These are phyloP conservation scores for Polypterus senegalus DNA, from an alignment of 2,113 vertebrate genomes.

Conservation along the genomic window DNA sequence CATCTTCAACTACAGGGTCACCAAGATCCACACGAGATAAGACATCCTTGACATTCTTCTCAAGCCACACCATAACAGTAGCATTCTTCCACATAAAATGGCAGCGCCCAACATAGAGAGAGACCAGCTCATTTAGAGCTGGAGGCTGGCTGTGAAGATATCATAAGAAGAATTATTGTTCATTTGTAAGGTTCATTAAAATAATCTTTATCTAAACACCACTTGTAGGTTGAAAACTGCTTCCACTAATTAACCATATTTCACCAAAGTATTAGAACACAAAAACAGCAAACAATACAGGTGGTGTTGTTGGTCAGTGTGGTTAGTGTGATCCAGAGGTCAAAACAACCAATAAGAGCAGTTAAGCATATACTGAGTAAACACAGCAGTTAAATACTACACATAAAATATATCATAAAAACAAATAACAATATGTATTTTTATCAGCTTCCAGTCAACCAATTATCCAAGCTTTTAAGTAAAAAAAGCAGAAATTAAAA, in stretches of 20 bases:
- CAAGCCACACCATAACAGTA: slow-evolving; percentile 75
- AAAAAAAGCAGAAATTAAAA: no score
- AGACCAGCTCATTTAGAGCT: slow-evolving; percentile 70
- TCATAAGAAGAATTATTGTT: background rate
- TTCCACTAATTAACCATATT: background rate
- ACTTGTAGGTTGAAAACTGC: background rate
- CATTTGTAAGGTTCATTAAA: background rate
- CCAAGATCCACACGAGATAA: slow-evolving; percentile 57
- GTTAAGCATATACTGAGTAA: no score
- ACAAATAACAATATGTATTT: no score
- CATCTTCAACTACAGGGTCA: slow-evolving; percentile 63
- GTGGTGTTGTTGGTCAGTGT: no score
- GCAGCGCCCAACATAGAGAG: slow-evolving; percentile 76
- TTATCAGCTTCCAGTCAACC: no score
- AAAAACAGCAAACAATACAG: no score
- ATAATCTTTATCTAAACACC: background rate
- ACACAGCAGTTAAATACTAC: no score
- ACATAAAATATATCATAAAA: no score
- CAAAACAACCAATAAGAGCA: no score
- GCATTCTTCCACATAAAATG: slow-evolving; percentile 78
- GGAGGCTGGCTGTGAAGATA: slow-evolving; percentile 57
- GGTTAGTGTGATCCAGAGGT: no score
- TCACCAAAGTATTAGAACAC: no score
- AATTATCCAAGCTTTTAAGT: no score
- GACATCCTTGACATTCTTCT: slow-evolving; percentile 65